Percentiles rank a stretch among this genome's conserved stretches.
Conservation (phyloP, 2,797 vertebrate species). For the Anniella stebbinsi region DNA sequence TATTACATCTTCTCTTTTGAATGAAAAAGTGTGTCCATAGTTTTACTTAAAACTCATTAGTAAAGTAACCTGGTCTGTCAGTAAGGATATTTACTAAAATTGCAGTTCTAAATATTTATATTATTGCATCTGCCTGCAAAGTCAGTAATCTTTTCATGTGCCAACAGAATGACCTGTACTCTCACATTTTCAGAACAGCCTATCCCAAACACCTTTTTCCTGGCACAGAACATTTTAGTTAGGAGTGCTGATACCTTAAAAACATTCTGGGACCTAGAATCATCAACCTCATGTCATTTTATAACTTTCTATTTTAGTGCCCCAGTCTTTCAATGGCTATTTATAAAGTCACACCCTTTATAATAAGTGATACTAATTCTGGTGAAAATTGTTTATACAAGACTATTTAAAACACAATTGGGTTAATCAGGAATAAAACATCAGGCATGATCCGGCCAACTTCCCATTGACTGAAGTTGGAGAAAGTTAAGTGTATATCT, state of each 20-base stretch:
- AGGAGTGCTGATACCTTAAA: background rate
- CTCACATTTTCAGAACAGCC: background rate
- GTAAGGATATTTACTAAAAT: background rate
- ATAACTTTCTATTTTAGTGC: background rate
- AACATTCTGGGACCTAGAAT: background rate
- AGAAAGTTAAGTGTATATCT: background rate
- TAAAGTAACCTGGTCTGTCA: constrained; percentile 37
- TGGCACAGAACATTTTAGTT: background rate
- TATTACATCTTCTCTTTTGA: background rate
- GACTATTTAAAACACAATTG: background rate
- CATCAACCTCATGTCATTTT: constrained; percentile 28
- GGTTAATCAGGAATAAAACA: background rate
- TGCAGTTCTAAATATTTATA: constrained; percentile 4
- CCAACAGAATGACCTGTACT: background rate
- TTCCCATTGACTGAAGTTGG: background rate
- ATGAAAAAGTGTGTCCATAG: background rate
- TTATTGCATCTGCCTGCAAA: constrained; percentile 10
- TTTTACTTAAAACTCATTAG: constrained; percentile 40
- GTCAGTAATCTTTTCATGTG: fast-evolving
- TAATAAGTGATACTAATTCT: background rate
- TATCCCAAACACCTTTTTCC: background rate
- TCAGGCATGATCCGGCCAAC: background rate
- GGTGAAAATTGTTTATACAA: background rate
- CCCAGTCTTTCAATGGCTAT: background rate
- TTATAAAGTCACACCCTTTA: constrained; percentile 6